Evolutionary conservation across 2,888 invertebrate genomes (phyloP).

Genomic region (Amitus sp.): DNA sequence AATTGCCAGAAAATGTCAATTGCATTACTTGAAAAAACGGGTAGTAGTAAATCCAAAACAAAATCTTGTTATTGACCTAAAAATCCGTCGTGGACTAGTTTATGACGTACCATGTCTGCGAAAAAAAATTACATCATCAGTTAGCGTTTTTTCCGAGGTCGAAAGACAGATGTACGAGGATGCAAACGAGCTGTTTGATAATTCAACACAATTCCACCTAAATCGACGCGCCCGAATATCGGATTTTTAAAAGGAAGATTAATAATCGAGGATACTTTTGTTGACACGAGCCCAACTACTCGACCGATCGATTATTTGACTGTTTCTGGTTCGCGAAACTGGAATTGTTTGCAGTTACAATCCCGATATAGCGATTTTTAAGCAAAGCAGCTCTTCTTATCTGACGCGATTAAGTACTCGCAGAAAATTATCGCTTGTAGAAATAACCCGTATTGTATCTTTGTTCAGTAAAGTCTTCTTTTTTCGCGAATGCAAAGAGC

Average conservation of each 20-base stretch:
- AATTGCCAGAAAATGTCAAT: too few relatives aligned
- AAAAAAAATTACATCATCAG: background rate
- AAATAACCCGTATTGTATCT: background rate
- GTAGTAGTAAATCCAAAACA: too few relatives aligned
- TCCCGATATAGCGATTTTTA: too few relatives aligned
- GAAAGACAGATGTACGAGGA: background rate
- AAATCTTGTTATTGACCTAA: too few relatives aligned
- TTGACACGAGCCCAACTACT: constrained; percentile 33
- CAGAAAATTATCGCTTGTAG: constrained; percentile 2
- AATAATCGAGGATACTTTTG: constrained; percentile 32
- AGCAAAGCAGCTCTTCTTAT: background rate
- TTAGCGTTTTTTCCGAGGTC: background rate
- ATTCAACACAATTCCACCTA: constrained; percentile 14
- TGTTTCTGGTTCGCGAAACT: constrained; percentile 11
- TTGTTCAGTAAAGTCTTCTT: background rate
- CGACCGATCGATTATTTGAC: constrained; percentile 32
- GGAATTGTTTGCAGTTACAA: background rate
- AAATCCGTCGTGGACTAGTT: too few relatives aligned
- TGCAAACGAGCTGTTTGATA: constrained; percentile 17
- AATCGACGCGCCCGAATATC: background rate
- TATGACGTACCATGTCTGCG: too few relatives aligned
- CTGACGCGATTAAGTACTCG: background rate
- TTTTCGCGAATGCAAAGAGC: background rate
- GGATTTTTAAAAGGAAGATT: constrained; percentile 11
- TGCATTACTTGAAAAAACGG: too few relatives aligned